Evolutionary conservation across 1,140 invertebrate genomes (phyloP).

Genomic region (Agrilus planipennis): DNA sequence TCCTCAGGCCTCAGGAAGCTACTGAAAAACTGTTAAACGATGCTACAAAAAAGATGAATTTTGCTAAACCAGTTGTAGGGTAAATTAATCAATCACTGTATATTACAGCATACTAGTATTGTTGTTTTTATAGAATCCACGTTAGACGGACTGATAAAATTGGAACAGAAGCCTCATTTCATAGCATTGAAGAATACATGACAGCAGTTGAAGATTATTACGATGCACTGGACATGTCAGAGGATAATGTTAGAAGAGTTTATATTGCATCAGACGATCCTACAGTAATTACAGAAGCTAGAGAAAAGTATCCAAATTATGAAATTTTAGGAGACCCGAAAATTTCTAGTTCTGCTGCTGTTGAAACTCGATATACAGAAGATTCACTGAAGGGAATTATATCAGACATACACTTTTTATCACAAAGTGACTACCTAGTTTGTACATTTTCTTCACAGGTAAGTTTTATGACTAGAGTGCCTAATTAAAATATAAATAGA

Average conservation of each 20-base stretch:
- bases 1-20: constrained; percentile 69
- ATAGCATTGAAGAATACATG: constrained; percentile 37
- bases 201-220: constrained; percentile 79
- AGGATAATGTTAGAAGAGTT: constrained; percentile 37
- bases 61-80: constrained; percentile 82
- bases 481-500: too few relatives aligned
- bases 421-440: constrained; percentile 79
- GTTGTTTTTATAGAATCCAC: not conserved
- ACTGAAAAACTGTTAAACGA: constrained; percentile 61
- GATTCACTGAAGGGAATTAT: constrained; percentile 82
- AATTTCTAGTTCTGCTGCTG: constrained; percentile 77
- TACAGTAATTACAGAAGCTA: constrained; percentile 54
- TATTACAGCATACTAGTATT: not conserved
- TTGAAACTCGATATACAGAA: constrained; percentile 80
- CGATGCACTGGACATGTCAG: constrained; percentile 52
- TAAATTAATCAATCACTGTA: too few relatives aligned
- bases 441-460: constrained; percentile 96
- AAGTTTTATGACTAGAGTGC: constrained; percentile 10
- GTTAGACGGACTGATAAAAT: constrained; percentile 78
- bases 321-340: constrained; percentile 76
- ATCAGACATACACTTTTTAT: constrained; percentile 79
- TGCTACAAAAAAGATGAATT: constrained; percentile 65
- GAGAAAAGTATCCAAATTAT: constrained; percentile 67
- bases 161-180: constrained; percentile 93
- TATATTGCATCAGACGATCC: constrained; percentile 71